Percentiles rank a stretch among this genome's conserved stretches.
Evolutionary conservation across 2,797 vertebrate genomes (phyloP).

Genomic region (Helarctos malayanus): DNA sequence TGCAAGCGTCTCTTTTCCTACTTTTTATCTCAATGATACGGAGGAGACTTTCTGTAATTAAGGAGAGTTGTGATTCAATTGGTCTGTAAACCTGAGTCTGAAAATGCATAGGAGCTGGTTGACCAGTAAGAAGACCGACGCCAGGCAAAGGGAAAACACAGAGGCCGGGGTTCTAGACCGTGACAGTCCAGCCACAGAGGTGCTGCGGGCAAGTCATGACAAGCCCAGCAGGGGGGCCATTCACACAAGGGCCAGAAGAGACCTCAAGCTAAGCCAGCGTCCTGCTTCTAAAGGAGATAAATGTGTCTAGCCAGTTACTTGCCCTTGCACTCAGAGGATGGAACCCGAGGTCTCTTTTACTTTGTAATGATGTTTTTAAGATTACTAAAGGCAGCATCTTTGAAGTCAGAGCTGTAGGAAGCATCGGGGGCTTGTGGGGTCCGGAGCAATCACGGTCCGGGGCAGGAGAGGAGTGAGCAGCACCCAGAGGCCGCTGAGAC

Average conservation of each 20-base stretch:
- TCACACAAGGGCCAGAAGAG: background rate
- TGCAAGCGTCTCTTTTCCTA: constrained; percentile 34
- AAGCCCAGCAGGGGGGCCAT: background rate
- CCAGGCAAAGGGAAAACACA: background rate
- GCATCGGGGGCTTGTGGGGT: constrained; percentile 58
- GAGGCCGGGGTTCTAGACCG: background rate
- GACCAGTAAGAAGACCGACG: background rate
- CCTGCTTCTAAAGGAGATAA: background rate
- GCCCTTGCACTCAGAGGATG: background rate
- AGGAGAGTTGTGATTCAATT: background rate
- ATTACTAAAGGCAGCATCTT: constrained; percentile 80
- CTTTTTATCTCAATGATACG: constrained; percentile 34
- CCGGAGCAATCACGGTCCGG: constrained; percentile 78
- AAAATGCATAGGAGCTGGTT: background rate
- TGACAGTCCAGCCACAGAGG: background rate
- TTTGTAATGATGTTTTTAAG: background rate
- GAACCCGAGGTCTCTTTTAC: background rate
- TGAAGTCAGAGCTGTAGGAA: constrained; percentile 74
- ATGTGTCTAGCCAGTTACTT: background rate
- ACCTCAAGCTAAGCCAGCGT: background rate
- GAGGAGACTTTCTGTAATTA: background rate
- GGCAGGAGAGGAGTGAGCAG: constrained; percentile 77
- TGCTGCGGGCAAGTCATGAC: background rate
- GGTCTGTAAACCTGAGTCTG: background rate
- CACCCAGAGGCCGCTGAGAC: constrained; percentile 85